Conservation (phyloP, 2,113 vertebrate genomes). For the Esox niger region DNA sequence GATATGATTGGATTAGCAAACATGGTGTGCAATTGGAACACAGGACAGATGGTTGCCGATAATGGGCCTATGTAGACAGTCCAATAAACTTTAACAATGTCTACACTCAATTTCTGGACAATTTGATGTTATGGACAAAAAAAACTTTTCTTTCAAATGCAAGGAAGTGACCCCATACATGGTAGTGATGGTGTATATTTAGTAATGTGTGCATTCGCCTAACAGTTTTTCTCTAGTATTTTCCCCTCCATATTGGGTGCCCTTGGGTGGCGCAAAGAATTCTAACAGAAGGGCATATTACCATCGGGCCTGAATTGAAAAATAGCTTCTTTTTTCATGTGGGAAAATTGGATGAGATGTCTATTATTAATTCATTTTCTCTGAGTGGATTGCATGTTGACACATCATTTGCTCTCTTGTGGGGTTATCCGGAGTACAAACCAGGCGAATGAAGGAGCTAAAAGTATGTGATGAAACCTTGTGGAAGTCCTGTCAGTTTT, state of each 20-base stretch:
- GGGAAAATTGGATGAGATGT: background rate
- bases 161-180: no score
- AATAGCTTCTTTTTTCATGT: conserved; percentile 15
- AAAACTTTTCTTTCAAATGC: no score
- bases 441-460: conserved; percentile 14
- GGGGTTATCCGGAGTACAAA: conserved; percentile 30
- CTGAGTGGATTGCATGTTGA: conserved; percentile 24
- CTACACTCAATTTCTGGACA: background rate
- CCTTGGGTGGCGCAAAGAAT: background rate
- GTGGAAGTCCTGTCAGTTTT: conserved; percentile 16
- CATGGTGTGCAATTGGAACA: no score
- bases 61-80: background rate
- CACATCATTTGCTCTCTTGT: conserved; percentile 8
- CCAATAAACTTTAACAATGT: no score
- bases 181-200: background rate
- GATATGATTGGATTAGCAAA: no score
- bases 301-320: background rate
- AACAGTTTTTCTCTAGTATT: conserved; percentile 11
- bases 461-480: conserved; percentile 6
- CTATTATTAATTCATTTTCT: conserved; percentile 12
- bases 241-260: conserved; percentile 3
- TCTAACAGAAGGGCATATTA: background rate
- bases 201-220: no score
- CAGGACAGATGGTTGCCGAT: no score
- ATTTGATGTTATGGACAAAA: no score